A percentile compares a stretch with the other conserved stretches of the same genome.
These are phyloP conservation scores for Sminthurides aquaticus DNA, from an alignment of 2,888 invertebrate genomes.

Conservation along the genomic window DNA sequence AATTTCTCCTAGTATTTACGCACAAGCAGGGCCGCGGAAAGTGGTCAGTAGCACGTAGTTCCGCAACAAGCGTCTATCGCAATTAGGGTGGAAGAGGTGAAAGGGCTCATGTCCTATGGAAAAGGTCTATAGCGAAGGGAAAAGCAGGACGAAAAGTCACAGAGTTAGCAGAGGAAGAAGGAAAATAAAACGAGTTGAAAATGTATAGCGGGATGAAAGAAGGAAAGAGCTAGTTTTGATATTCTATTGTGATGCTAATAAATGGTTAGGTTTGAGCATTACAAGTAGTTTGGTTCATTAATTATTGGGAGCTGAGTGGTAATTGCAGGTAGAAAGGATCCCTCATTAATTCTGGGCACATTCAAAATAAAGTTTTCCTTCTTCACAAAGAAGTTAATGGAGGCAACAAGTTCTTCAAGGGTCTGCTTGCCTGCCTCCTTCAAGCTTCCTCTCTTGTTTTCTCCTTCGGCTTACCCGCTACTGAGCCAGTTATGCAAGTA, in stretches of 20 bases:
- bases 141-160: not conserved
- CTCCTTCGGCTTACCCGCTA: no score
- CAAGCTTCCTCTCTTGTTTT: no score
- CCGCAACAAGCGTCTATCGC: no score
- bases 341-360: not conserved
- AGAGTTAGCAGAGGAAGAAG: not conserved
- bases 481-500: no score
- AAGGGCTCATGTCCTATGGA: no score
- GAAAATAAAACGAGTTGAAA: not conserved
- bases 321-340: not conserved
- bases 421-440: not conserved
- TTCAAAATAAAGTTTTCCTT: not conserved
- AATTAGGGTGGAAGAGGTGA: no score
- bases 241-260: conserved; percentile 8
- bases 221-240: not conserved
- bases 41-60: no score
- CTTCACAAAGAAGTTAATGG: not conserved
- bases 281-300: conserved; percentile 4
- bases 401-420: not conserved
- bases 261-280: conserved; percentile 7
- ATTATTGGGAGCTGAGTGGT: conserved; percentile 5
- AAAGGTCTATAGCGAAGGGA: not conserved
- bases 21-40: no score
- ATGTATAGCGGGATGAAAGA: not conserved
- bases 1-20: no score